Evolutionary conservation across 2,888 invertebrate genomes (phyloP), one percentile per base, ranked within the genome.

Genomic region (Phaedon cochleariae): DNA sequence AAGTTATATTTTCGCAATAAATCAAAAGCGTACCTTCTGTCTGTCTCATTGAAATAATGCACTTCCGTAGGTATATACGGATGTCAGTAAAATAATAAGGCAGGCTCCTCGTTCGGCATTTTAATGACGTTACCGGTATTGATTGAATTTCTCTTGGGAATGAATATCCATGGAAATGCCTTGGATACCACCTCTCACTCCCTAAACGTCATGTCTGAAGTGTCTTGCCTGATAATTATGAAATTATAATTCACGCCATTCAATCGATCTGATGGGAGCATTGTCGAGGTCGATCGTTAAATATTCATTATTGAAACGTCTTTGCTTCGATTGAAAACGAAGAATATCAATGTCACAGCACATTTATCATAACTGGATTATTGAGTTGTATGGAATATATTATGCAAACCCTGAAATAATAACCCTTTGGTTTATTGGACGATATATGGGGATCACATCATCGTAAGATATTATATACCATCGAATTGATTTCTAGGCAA

Each of bases 161-260:
- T 57, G 26, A 57, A 67, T 67, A 53, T 57, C 63, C 63, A 67
- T 67, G 60, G 67, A 63, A 67, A 67, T 67, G 54, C 63, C 67
- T 59, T 57, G 60, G 63, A 63, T 67, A 67, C 67, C 55, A 26
- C 45, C 58, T 29, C 46, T 49, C 20, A 12, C 48, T 21, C 10
- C 29, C 22, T 49, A n/a, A 34, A 31, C 37, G 60, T 57, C 45
- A 51, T 52, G 17, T 57, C 57, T 60, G 62, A 62, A 49, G 55
- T 51, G 31, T 46, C 57, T 53, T 48, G 60, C 57, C 52, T 63
- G n/a, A n/a, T n/a, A 63, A 67, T 67, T 67, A 67, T 53, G 53
- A 63, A 67, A 63, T 67, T 63, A 67, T 67, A 67, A 67, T 58
- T 57, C 55, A 55, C 55, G 41, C 41, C 55, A 55, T 41, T 55